Conservation (phyloP, 2,113 vertebrate genomes). For the Ptilonorhynchus violaceus region DNA sequence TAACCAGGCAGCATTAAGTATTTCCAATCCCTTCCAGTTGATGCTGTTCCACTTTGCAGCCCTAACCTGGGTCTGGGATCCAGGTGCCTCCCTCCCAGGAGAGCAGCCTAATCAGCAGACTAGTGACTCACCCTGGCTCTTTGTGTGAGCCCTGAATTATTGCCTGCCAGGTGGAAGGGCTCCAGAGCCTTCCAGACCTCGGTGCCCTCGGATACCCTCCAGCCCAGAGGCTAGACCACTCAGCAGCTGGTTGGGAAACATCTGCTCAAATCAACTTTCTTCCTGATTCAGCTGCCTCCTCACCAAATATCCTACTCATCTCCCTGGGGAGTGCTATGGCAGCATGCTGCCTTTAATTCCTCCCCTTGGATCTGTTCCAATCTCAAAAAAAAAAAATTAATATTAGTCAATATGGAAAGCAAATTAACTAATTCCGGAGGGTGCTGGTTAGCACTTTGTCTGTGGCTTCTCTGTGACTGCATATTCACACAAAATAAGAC, state of each 20-base stretch:
- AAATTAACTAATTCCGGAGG: not conserved
- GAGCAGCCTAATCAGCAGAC: slow-evolving; percentile 62
- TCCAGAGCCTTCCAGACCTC: not conserved
- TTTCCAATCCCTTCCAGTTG: slow-evolving; percentile 1
- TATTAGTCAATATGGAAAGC: not conserved
- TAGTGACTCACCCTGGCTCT: slow-evolving; percentile 48
- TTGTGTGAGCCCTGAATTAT: slow-evolving; percentile 25
- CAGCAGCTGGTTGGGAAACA: slow-evolving; percentile 51
- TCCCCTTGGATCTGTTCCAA: not conserved
- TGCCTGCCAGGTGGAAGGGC: slow-evolving; percentile 37
- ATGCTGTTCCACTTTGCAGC: not conserved
- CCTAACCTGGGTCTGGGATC: not conserved
- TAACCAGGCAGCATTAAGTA: not conserved
- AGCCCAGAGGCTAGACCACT: slow-evolving; percentile 38
- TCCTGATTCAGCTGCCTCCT: slow-evolving; percentile 56
- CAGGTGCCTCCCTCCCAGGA: slow-evolving; percentile 48
- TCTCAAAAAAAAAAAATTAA: not conserved
- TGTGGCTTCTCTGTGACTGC: not conserved
- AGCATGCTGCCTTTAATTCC: not conserved
- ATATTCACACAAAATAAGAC: not conserved
- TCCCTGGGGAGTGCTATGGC: not conserved
- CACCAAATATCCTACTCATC: not conserved
- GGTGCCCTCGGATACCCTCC: slow-evolving; percentile 36
- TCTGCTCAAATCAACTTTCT: slow-evolving; percentile 31
- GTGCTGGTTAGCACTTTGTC: not conserved